Evolutionary conservation across 2,113 vertebrate genomes (phyloP).

Genomic region (Madoqua kirkii): DNA sequence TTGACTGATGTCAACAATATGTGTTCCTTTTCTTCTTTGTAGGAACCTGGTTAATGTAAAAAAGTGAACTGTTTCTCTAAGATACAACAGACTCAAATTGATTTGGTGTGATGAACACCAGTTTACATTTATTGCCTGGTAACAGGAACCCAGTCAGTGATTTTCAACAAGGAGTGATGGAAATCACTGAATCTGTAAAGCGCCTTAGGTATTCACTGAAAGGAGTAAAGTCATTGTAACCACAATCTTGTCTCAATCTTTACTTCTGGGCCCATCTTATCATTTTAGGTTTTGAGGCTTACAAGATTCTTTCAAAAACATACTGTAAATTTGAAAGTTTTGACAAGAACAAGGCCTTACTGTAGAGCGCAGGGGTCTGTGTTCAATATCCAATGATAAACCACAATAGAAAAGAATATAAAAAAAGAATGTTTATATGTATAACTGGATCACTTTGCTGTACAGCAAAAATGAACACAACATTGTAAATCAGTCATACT

Average conservation of each 20-base stretch:
- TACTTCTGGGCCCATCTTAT: neutral
- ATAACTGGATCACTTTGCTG: neutral
- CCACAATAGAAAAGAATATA: neutral
- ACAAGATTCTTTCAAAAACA: neutral
- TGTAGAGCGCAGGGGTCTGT: neutral
- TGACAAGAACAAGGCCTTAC: neutral
- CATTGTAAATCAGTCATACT: neutral
- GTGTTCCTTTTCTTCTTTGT: conserved; percentile 26
- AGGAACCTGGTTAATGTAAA: neutral
- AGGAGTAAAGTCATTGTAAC: neutral
- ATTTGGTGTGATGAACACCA: neutral
- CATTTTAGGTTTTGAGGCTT: neutral
- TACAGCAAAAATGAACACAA: neutral
- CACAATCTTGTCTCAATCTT: neutral
- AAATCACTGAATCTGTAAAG: neutral
- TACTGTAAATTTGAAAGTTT: neutral
- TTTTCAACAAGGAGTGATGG: neutral
- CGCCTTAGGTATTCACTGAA: neutral
- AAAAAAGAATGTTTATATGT: neutral
- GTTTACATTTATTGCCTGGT: neutral
- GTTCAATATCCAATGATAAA: neutral
- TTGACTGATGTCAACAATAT: neutral
- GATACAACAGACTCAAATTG: neutral
- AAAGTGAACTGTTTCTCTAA: conserved; percentile 21
- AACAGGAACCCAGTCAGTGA: neutral